These are phyloP conservation scores for Vicugna pacos DNA, from an alignment of 2,113 vertebrate genomes.

Conservation along the genomic window DNA sequence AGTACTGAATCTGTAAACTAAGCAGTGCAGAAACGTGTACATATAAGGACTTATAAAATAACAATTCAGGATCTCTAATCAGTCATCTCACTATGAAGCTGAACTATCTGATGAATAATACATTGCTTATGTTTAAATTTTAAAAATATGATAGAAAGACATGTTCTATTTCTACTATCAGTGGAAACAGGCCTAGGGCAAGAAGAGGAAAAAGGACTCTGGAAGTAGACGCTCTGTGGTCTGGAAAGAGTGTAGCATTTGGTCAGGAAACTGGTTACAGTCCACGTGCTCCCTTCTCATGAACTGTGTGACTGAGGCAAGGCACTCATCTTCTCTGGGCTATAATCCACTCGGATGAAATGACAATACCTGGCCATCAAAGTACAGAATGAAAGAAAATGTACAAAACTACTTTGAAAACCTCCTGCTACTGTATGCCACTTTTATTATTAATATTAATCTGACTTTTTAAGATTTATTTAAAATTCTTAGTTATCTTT, in stretches of 20 bases:
- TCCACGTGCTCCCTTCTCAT: neutral
- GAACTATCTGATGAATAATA: neutral
- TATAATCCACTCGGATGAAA: neutral
- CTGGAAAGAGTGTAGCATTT: neutral
- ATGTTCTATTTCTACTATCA: neutral
- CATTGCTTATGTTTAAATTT: neutral
- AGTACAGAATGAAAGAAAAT: neutral
- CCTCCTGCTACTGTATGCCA: neutral
- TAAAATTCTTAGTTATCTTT: constrained; percentile 9
- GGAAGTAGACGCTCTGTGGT: neutral
- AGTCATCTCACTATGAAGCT: neutral
- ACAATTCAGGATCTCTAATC: neutral
- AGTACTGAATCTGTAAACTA: neutral
- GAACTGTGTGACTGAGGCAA: neutral
- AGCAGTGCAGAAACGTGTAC: neutral
- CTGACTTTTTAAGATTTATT: neutral
- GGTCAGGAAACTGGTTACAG: neutral
- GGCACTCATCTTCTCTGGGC: neutral
- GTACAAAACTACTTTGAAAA: neutral
- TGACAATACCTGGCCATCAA: neutral
- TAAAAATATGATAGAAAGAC: neutral
- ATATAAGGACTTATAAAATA: neutral
- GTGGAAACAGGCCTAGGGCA: neutral
- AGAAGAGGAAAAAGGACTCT: neutral
- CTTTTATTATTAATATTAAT: neutral